Percentiles rank a stretch among this genome's conserved stretches.
Conservation (phyloP, 92 coral and sea anemone species). For the Pocillopora grandis region DNA sequence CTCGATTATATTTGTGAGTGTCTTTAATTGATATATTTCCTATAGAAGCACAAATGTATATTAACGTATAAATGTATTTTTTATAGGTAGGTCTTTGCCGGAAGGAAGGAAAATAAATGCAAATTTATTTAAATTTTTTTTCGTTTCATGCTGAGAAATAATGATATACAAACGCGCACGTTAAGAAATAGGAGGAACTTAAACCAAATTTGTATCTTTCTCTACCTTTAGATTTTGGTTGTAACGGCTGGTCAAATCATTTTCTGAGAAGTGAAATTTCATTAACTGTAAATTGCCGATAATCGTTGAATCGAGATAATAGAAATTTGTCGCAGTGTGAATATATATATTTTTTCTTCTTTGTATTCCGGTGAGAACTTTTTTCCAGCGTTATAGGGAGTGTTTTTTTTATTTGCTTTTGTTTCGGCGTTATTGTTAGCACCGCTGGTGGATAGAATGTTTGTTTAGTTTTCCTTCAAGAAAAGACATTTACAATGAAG, state of each 20-base stretch:
- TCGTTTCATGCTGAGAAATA: not conserved
- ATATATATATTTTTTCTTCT: not conserved
- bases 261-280: not conserved
- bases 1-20: not conserved
- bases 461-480: slow-evolving; percentile 26
- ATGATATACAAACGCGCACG: not conserved
- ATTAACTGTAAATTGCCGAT: not conserved
- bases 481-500: not conserved
- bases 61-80: too few relatives aligned
- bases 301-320: not conserved
- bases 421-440: slow-evolving; percentile 10
- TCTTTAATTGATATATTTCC: not conserved
- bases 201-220: not conserved
- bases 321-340: not conserved
- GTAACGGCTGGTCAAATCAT: not conserved
- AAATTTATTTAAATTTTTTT: not conserved
- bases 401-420: slow-evolving; percentile 3
- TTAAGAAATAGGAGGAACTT: not conserved
- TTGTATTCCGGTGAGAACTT: not conserved
- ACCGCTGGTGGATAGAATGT: slow-evolving; percentile 7
- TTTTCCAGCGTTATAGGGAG: not conserved
- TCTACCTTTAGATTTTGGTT: not conserved
- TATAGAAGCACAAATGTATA: not conserved
- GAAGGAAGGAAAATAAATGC: not conserved
- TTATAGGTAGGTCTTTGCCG: not conserved